Base-by-base conservation (phyloP, 1,140 invertebrate species). In the Anoplolepis gracilipes region DNA sequence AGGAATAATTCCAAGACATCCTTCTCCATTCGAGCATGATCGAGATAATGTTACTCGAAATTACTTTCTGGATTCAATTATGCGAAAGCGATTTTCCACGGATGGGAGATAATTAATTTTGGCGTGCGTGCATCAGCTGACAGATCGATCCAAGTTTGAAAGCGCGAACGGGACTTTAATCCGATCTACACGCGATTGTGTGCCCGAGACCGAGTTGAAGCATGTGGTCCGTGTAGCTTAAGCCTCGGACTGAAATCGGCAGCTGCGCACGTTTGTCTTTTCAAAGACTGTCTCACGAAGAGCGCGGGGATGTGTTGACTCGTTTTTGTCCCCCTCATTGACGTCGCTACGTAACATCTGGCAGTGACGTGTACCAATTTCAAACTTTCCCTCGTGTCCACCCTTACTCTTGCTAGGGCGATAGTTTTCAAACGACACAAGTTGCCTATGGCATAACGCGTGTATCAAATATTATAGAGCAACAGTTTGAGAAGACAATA, bases 351-450 rank as follows among this genome's bases (percentile, higher is more conserved):
- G 87, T 88, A 88, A 89, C 87, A 89, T 89, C 87, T 89, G 87
- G 82, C 87, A 57, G 61, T 36, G 87, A 89, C 87, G 87, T 85
- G 87, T 75, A 88, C 82, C 87, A 89, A 89, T 89, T 89, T 85
- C 87, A 53, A 89, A 89, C 61, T 89, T 89, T 89, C 69, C 69
- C 87, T 77, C 62, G 30, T n/a, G n/a, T 42, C 73, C 70, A 65
- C 46, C 22, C 85, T 11, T 36, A 25, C 39, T 28, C 39, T n/a
- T 4, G 7, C 36, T 11, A 11, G 22, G 19, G 65, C 61, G 25
- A 72, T 88, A 84, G 82, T 87, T 77, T 55, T 61, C 85, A 30
- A 53, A 57, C 67, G 53, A 46, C 39, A 13, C 42, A 16, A 36
- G 36, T 49, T 46, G 65, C 65, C 36, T 59, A 57, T 81, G n/a